Evolutionary conservation across 2,113 vertebrate genomes (phyloP).

Genomic region (Laterallus jamaicensis): DNA sequence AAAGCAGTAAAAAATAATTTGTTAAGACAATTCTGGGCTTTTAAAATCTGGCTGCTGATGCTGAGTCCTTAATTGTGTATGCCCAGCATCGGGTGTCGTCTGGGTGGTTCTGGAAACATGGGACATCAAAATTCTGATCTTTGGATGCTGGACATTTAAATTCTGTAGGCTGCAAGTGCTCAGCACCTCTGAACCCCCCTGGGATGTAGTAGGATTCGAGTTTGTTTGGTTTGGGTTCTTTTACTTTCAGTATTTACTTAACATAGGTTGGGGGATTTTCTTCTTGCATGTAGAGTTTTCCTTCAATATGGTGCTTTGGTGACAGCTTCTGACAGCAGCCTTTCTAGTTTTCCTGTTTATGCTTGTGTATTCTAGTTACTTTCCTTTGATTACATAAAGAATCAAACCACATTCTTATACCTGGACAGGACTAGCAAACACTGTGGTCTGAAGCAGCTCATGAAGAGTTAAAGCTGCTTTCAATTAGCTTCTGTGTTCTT

Average conservation of each 20-base stretch:
- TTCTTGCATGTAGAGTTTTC: background rate
- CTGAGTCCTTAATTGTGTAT: background rate
- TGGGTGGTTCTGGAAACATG: background rate
- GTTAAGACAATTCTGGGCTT: background rate
- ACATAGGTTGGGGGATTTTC: background rate
- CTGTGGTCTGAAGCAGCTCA: background rate
- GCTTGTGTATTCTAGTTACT: background rate
- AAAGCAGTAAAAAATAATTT: conserved; percentile 5
- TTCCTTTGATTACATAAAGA: background rate
- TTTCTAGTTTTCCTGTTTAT: background rate
- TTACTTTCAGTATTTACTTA: background rate
- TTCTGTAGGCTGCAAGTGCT: background rate
- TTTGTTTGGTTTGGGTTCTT: background rate
- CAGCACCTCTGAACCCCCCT: background rate
- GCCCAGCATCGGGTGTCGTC: background rate
- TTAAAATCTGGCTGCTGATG: background rate
- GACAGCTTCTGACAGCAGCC: background rate
- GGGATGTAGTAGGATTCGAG: background rate
- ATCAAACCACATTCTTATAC: background rate
- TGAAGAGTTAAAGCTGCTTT: conserved; percentile 55
- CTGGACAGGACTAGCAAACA: background rate
- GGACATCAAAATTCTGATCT: background rate
- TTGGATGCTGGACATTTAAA: background rate
- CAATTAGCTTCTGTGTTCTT: background rate
- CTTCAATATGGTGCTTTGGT: background rate